These are phyloP conservation scores for Heteropelma amictum DNA, from an alignment of 2,888 invertebrate genomes.

Conservation along the genomic window DNA sequence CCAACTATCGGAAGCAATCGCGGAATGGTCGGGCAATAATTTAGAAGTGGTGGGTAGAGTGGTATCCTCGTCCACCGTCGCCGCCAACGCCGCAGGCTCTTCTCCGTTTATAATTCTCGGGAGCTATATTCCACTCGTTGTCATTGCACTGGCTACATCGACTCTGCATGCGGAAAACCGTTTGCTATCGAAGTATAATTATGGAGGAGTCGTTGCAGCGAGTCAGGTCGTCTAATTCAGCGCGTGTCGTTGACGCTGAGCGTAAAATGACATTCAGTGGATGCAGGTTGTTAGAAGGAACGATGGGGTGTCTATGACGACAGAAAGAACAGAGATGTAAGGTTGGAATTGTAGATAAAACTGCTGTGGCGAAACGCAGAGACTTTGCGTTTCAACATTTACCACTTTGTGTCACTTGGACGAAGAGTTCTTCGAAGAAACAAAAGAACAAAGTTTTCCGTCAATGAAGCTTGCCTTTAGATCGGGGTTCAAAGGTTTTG, in stretches of 20 bases:
- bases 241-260: slow-evolving; percentile 15
- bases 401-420: too few species aligned
- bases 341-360: too few species aligned
- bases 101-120: slow-evolving; percentile 44
- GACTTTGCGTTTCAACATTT: too few species aligned
- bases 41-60: slow-evolving; percentile 60
- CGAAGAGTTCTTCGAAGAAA: too few species aligned
- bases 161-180: slow-evolving; percentile 33
- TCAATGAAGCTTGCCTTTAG: too few species aligned
- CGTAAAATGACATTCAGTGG: slow-evolving; percentile 12
- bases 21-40: slow-evolving; percentile 72
- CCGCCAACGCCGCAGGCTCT: slow-evolving; percentile 49
- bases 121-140: slow-evolving; percentile 14
- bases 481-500: too few species aligned
- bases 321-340: too few species aligned
- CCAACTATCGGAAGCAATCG: slow-evolving; percentile 75
- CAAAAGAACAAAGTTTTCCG: too few species aligned
- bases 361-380: too few species aligned
- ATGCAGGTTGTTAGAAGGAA: neutral
- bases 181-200: slow-evolving; percentile 42
- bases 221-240: slow-evolving; percentile 14
- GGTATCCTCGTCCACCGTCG: slow-evolving; percentile 48
- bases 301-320: neutral
- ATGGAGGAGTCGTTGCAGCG: slow-evolving; percentile 24
- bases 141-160: slow-evolving; percentile 34